A percentile compares a stretch with the other conserved stretches of the same genome.
phyloP scores from a whole-genome alignment of 1,140 invertebrate genomes.

The Hydropsyche tenuis region DNA sequence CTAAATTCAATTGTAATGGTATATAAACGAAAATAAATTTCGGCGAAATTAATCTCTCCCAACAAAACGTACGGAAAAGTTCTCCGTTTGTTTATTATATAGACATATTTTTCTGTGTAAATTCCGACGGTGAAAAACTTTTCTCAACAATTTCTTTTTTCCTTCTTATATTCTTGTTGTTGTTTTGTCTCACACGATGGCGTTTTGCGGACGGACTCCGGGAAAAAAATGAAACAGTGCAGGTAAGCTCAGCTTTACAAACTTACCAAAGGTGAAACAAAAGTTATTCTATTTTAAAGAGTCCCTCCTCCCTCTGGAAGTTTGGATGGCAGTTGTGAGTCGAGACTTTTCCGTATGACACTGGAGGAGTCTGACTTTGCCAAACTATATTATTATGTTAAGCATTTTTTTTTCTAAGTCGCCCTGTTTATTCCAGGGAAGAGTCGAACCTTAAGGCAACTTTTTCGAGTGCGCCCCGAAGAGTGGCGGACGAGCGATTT shows the following conservation, averaged over 20 bases:
- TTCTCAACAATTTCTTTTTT: conserved; percentile 9
- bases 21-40: too few species aligned
- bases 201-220: background rate
- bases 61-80: too few species aligned
- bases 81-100: background rate
- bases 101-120: background rate
- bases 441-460: too few species aligned
- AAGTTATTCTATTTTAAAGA: conserved; percentile 47
- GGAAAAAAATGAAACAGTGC: conserved; percentile 28
- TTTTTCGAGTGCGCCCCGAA: too few species aligned
- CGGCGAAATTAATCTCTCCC: too few species aligned
- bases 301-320: background rate
- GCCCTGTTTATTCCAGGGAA: too few species aligned
- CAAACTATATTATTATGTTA: background rate
- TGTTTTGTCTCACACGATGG: background rate
- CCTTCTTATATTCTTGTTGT: background rate
- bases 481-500: too few species aligned
- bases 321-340: conserved; percentile 22
- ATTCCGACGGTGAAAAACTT: background rate
- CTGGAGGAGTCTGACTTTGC: conserved; percentile 11
- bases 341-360: conserved; percentile 25
- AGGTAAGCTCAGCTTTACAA: conserved; percentile 34
- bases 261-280: conserved; percentile 41
- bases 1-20: too few species aligned
- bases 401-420: too few species aligned